Percentiles rank a stretch among this genome's conserved stretches.
These are phyloP conservation scores for Calypte anna DNA, from an alignment of 2,113 vertebrate genomes.

Conservation along the genomic window DNA sequence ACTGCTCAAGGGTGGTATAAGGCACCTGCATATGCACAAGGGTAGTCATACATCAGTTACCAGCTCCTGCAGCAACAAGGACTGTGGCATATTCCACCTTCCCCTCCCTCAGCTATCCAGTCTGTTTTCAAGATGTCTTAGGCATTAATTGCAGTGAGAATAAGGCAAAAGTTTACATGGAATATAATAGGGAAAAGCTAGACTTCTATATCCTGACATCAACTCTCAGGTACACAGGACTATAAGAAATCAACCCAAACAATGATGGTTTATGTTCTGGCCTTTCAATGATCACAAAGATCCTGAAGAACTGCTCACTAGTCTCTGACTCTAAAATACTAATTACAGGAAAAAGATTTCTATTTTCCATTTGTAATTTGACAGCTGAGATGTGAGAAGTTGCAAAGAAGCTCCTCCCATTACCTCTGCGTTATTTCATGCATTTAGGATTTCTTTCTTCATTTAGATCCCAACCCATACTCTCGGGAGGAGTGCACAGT, in stretches of 20 bases:
- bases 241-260: neutral
- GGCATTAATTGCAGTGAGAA: neutral
- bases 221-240: neutral
- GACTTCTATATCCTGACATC: neutral
- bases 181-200: neutral
- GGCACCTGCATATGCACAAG: neutral
- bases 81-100: neutral
- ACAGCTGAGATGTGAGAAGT: neutral
- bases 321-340: neutral
- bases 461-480: neutral
- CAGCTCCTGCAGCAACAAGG: neutral
- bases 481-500: neutral
- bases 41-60: neutral
- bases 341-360: neutral
- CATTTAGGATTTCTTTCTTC: neutral
- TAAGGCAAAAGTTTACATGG: neutral
- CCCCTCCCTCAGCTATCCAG: neutral
- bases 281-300: neutral
- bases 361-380: neutral
- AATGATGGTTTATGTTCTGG: neutral
- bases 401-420: neutral
- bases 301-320: neutral
- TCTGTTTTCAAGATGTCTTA: neutral
- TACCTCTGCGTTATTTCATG: neutral
- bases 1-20: neutral